Base-by-base conservation (phyloP, 2,113 vertebrate genomes). In the Poecile atricapillus region DNA sequence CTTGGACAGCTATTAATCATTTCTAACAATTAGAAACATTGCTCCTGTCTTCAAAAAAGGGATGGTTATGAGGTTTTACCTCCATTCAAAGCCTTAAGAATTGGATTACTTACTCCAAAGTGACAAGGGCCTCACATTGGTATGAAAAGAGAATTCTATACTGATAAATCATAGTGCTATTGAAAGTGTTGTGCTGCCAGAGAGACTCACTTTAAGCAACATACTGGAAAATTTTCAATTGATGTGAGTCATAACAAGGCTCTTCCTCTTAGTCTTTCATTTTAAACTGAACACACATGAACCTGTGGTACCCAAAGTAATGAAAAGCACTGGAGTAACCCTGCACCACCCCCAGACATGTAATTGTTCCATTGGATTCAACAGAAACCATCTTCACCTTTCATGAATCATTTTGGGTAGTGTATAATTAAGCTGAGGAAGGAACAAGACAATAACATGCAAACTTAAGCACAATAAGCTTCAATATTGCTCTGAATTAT, bases 1-100 rank as follows among this genome's bases (percentile, higher is more conserved):
- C 69, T 77, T 65, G 52, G 84, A 90, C 76, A 89, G 77, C 80
- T 91, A 96, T 95, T 96, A 90, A 95, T 95, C 83, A 89, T 84
- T 62, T 92, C 37, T 63, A 94, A 92, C 91, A 93, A 94, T 92
- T 92, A 95, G 94, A 93, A 94, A 89, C 83, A 73, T 59, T 39
- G 35, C 8, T 93, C 15, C 15, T 2, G 1, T 82, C 79, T 88
- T 89, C 84, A 69, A 82, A 85, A 49, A 77, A 92, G 46, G 58
- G 50, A 78, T 83, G 52, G 59, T 87, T 87, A 85, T 58, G 19
- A 87, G 79, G 89, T 75, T 87, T 95, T 85, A 83, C 77, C 47
- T 93, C 39, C 41, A 94, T 58, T 67, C 37, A 83, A 81, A 88
- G 68, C 37, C 33, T 77, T 90, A 92, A 93, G 75, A 94, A 87